Base-by-base conservation (phyloP, 1,140 invertebrate species). In the Aphis gossypii region DNA sequence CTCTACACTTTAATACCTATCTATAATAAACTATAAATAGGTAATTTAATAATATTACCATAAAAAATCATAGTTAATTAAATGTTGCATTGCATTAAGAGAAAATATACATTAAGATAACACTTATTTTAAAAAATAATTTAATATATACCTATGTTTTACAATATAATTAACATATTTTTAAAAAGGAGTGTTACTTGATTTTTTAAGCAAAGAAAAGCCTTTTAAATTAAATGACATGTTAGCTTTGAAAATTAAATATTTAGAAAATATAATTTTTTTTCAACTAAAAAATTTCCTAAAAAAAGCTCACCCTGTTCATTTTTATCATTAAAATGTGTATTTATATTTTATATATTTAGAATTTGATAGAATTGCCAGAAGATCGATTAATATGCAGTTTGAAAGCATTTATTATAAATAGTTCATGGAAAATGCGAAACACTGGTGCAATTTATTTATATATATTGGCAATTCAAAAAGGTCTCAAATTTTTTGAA, bases 351-450 rank as follows among this genome's bases (percentile, higher is more conserved):
- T 35, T 90, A 44, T 46, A 46, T 51, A 41, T 84, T 86, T 93
- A 93, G 92, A 54, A 93, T 44, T 38, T 51, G 23, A 54, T 93
- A 56, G 48, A 41, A 48, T 6, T 93, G 1, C 82, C 82, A 84
- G 92, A 93, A 93, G 48, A 93, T 84, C 48, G 82, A 84, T 92
- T 93, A 84, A 86, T 93, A 44, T 93, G 92, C 30, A 86, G 46
- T 93, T 86, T 92, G 25, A 93, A 93, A 86, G 82, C 82, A 9
- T 86, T 86, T 23, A 92, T 92, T 84, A 86, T 93, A n/a, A 93
- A 44, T 56, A 25, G 86, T 93, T 93, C 82, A 2, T 93, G 82
- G 92, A 21, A 93, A 93, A 86, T 93, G 9, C 76, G 91, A 11
- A 92, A 92, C 11, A 51, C 35, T 35, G 91, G 91, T 84, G 82